phyloP scores from a whole-genome alignment of 2,888 invertebrate genomes.

The Metalampra italica region DNA sequence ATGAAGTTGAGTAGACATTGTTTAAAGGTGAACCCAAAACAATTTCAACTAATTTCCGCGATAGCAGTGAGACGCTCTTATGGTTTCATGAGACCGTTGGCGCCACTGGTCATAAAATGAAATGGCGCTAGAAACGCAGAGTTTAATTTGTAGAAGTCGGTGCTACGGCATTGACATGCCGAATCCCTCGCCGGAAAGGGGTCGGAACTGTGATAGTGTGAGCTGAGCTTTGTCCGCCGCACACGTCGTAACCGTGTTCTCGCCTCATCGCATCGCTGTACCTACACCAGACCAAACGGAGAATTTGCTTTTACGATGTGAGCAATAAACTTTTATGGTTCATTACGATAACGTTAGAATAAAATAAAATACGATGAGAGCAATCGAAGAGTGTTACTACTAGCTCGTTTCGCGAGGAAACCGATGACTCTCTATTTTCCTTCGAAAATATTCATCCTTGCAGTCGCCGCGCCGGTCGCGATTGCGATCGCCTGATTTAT shows the following conservation, averaged over 20 bases:
- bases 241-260: constrained; percentile 32
- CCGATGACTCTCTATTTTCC: constrained; percentile 28
- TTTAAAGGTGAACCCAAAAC: constrained; percentile 11
- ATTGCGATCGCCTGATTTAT: constrained; percentile 50
- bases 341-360: constrained; percentile 64
- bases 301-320: constrained; percentile 53
- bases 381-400: constrained; percentile 49
- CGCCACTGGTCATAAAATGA: constrained; percentile 22
- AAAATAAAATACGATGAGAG: constrained; percentile 56
- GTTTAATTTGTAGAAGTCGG: constrained; percentile 19
- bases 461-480: constrained; percentile 31
- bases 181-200: background rate
- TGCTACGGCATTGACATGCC: constrained; percentile 2
- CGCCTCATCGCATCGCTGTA: constrained; percentile 30
- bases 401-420: constrained; percentile 25
- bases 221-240: constrained; percentile 25
- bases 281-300: constrained; percentile 38
- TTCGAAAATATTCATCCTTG: constrained; percentile 41
- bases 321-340: constrained; percentile 61
- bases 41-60: constrained; percentile 9
- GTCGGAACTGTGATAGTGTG: background rate
- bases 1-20: background rate
- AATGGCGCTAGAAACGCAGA: constrained; percentile 16
- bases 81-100: constrained; percentile 12
- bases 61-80: constrained; percentile 14